Conservation (phyloP, 2,113 vertebrate genomes). For the Genyomyrus donnyi region DNA sequence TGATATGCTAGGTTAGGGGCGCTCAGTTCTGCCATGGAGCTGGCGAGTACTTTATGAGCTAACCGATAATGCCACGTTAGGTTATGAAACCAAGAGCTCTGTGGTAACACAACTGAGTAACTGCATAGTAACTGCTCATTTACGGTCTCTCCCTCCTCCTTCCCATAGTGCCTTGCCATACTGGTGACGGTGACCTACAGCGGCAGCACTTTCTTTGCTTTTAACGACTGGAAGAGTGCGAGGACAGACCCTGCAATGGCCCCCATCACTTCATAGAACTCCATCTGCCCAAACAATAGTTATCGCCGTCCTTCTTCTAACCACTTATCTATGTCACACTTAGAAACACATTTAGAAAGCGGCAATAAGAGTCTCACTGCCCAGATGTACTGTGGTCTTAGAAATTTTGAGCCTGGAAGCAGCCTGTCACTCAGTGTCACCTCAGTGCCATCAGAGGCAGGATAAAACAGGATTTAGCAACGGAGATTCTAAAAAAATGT, state of each 20-base stretch:
- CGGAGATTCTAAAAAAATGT: too few relatives aligned
- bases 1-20: not conserved
- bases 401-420: too few relatives aligned
- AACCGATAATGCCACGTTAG: not conserved
- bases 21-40: not conserved
- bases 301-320: not conserved
- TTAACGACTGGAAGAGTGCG: conserved; percentile 71
- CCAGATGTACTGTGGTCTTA: too few relatives aligned
- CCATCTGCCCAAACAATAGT: not conserved
- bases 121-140: not conserved
- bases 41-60: not conserved
- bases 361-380: not conserved
- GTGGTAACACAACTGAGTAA: not conserved
- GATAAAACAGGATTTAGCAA: too few relatives aligned
- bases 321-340: not conserved
- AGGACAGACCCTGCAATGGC: conserved; percentile 46
- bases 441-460: too few relatives aligned
- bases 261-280: not conserved
- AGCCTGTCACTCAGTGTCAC: too few relatives aligned
- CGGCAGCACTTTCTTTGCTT: conserved; percentile 72
- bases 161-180: conserved; percentile 75
- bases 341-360: not conserved
- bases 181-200: conserved; percentile 66
- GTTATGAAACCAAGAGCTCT: not conserved
- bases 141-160: not conserved